Conservation (phyloP, 2,888 invertebrate genomes). For the Uloborus plumipes region DNA sequence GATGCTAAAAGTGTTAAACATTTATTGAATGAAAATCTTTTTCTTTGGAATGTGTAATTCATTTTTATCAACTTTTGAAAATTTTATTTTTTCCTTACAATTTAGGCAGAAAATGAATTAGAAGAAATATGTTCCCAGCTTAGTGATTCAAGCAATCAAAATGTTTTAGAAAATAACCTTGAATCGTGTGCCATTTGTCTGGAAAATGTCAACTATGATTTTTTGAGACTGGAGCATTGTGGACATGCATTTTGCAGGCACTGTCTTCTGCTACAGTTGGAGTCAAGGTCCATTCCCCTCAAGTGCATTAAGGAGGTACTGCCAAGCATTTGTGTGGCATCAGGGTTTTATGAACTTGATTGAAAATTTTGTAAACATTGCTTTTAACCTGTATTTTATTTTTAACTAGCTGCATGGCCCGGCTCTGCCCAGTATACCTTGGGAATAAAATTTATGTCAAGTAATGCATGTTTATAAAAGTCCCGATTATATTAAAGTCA, state of each 20-base stretch:
- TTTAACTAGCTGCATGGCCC: too few species aligned
- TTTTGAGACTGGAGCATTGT: slow-evolving; percentile 47
- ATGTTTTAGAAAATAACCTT: background rate
- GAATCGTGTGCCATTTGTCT: slow-evolving; percentile 51
- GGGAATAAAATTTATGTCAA: too few species aligned
- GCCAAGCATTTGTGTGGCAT: background rate
- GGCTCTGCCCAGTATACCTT: too few species aligned
- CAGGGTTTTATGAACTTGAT: background rate
- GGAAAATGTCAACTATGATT: slow-evolving; percentile 28
- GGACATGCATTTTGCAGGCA: slow-evolving; percentile 52
- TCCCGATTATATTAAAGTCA: too few species aligned
- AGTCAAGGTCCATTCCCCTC: slow-evolving; percentile 34
- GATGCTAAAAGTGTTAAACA: too few species aligned
- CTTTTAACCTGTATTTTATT: too few species aligned
- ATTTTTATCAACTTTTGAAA: too few species aligned
- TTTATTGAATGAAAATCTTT: too few species aligned
- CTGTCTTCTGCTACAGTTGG: slow-evolving; percentile 48
- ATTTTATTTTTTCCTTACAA: background rate
- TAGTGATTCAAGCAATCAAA: background rate
- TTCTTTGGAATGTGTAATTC: too few species aligned
- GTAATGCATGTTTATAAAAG: too few species aligned
- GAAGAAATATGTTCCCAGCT: slow-evolving; percentile 42
- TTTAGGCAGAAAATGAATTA: slow-evolving; percentile 43
- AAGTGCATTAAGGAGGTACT: slow-evolving; percentile 45
- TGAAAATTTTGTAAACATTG: background rate